A percentile compares a stretch with the other conserved stretches of the same genome.
These are phyloP conservation scores for Petroica traversi DNA, from an alignment of 2,113 vertebrate genomes.

Conservation along the genomic window DNA sequence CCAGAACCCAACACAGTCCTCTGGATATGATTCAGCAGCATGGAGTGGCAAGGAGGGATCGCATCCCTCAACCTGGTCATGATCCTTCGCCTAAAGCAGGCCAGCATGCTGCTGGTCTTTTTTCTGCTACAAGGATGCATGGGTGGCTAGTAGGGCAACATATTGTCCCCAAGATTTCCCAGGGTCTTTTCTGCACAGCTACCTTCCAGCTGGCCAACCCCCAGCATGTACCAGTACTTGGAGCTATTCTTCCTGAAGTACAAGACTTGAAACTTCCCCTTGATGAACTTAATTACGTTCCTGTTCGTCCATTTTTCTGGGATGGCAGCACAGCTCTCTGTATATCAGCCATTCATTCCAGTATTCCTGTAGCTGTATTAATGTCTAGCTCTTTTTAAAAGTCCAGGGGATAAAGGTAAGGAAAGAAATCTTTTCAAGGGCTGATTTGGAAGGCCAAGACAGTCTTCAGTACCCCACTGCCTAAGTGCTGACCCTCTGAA, in stretches of 20 bases:
- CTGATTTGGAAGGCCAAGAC: not conserved
- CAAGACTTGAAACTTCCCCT: not conserved
- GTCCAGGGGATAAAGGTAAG: not conserved
- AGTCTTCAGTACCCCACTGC: not conserved
- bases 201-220: not conserved
- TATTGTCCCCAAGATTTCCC: not conserved
- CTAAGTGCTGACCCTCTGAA: not conserved
- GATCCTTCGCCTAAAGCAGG: not conserved
- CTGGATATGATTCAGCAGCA: not conserved
- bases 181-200: not conserved
- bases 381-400: not conserved
- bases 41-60: not conserved
- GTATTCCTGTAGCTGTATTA: not conserved
- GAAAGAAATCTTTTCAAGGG: not conserved
- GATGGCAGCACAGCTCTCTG: not conserved
- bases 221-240: rapidly evolving
- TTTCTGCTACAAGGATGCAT: not conserved
- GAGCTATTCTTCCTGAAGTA: not conserved
- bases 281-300: not conserved
- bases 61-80: rapidly evolving
- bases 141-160: not conserved
- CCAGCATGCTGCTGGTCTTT: not conserved
- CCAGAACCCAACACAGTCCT: not conserved
- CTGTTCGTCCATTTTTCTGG: not conserved
- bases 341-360: not conserved